Evolutionary conservation across 2,797 vertebrate species (phyloP), one percentile per base, ranked within the genome.

Genomic region (Pipistrellus kuhlii): DNA sequence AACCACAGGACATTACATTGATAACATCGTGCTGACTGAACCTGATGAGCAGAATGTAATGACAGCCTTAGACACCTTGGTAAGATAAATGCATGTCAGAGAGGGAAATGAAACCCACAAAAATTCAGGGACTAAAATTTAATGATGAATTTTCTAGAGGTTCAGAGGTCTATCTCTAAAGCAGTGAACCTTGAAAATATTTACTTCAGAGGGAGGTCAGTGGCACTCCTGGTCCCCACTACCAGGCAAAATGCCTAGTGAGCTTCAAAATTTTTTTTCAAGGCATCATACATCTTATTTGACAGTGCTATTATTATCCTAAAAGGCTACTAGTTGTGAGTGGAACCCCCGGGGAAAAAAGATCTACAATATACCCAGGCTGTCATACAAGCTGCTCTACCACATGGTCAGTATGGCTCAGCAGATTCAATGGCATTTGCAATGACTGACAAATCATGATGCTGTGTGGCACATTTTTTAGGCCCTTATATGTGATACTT

Each of bases 91-190:
- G 32, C 15, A 41, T 38, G 30, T 6, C 23, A 75, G 14, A 85
- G 8, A 4, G 62, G 25, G 30, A 91, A 87, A 71, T 75, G 44
- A 88, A 53, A 11, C 4, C 21, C 12, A 85, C 25, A 83, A 48
- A 80, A 71, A 62, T 85, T 75, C 32, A 88, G 21, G 13, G 68
- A 13, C 32, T 94, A 38, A 62, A 23, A 9, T 15, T 90, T 11
- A n/a, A 64, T 93, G 32, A 8, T 53, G 46, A 85, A 89, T 82
- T 85, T 91, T 93, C 38, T 85, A 38, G 38, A n/a, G 30, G 18
- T 23, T 76, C 21, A 77, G 38, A 38, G 17, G 9, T 82, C 15
- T 57, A 11, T 57, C 25, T 57, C 23, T 23, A 57, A 57, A 57
- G 10, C 35, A 85, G 23, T 66, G 25, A 4, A 27, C 55, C 20